Evolutionary conservation across 2,113 vertebrate genomes (phyloP), one percentile per base, ranked within the genome.

Genomic region (Macquaria australasica): DNA sequence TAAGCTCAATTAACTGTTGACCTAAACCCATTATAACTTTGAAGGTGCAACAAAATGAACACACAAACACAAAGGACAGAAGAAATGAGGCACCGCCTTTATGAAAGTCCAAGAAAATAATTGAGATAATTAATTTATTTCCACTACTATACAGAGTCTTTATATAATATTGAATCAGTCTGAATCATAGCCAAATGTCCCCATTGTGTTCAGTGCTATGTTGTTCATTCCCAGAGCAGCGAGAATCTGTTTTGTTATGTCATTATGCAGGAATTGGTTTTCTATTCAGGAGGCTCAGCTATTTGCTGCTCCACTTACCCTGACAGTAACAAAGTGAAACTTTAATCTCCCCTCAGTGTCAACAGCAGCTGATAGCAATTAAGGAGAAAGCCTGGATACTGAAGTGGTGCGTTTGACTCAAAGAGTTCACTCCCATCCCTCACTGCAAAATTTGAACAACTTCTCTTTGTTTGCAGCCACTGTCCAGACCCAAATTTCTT

Each of bases 311-410:
- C 91, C 91, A 92, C 93, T 96, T 93, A 92, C 92, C 91, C 91
- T 88, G 94, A 95, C 93, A 92, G 92, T 87, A 94, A 95, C 93
- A 95, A 95, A 95, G 94, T 94, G 91, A 95, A 95, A 94, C 92
- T 95, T 94, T 90, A 92, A 93, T 93, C 91, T 94, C 89, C 87
- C 93, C 90, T 91, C 88, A 89, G 91, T 89, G 93, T 95, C 93
- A 92, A 92, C 93, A 93, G 91, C 90, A 93, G 91, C 92, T 95
- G 93, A 95, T 92, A 79, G 89, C 92, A 93, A 93, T 94, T 89
- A 91, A 73, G 88, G 87, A 92, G 79, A 87, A 87, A 77, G 84
- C 83, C 87, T 87, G 84, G 90, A 89, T 91, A 81, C 69, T 86
- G 80, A 87, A 93, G 91, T 87, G 87, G 82, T 82, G 82, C 62